Evolutionary conservation across 2,113 vertebrate genomes (phyloP).

Genomic region (Rhinoptilus africanus): DNA sequence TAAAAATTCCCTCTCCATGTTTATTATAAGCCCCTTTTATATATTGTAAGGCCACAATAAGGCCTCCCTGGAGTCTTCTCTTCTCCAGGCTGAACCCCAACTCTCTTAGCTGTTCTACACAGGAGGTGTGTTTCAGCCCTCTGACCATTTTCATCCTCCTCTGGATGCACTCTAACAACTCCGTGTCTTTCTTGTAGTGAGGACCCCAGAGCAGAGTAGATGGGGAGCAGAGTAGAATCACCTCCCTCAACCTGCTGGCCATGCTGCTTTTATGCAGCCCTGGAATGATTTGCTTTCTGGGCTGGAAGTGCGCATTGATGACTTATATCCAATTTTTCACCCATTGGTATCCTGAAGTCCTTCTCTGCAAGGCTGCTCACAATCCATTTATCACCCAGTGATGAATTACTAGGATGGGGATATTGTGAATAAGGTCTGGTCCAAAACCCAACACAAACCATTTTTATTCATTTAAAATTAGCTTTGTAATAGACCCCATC

Average conservation of each 20-base stretch:
- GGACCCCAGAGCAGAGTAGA: not conserved
- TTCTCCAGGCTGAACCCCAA: not conserved
- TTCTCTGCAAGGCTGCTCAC: not conserved
- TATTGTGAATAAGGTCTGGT: not conserved
- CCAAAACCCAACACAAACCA: not conserved
- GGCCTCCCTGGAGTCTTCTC: not conserved
- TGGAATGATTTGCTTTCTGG: not conserved
- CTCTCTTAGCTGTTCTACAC: not conserved
- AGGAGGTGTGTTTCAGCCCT: not conserved
- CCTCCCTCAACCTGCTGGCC: not conserved
- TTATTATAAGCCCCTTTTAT: not conserved
- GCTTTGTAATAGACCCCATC: not conserved
- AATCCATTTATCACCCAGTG: not conserved
- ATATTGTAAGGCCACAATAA: not conserved
- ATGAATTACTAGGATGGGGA: not conserved
- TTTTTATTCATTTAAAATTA: not conserved
- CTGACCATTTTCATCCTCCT: not conserved
- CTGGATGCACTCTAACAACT: not conserved
- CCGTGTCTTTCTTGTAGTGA: not conserved
- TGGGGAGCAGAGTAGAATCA: not conserved
- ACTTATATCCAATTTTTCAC: not conserved
- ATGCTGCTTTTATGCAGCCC: not conserved
- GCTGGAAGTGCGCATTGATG: not conserved
- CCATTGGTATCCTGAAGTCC: not conserved
- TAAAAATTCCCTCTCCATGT: not conserved